A percentile compares a stretch with the other conserved stretches of the same genome.
Conservation (phyloP, 2,888 invertebrate genomes). For the Tetranychus piercei region DNA sequence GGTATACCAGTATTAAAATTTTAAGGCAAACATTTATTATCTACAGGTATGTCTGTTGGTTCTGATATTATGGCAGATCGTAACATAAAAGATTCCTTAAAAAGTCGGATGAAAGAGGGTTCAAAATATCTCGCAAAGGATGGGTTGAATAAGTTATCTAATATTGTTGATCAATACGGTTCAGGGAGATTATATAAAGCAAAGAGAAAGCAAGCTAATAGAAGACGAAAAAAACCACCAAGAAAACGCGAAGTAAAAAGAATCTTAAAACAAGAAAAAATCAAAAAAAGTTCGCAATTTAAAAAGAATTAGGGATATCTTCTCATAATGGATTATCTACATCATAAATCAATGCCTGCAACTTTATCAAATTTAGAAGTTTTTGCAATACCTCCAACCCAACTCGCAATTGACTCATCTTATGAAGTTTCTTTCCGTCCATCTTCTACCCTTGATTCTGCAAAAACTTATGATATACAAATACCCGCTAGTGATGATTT, state of each 20-base stretch:
- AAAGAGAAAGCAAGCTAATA: background rate
- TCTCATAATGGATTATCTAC: conserved; percentile 2
- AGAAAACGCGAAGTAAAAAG: no score
- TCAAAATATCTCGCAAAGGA: background rate
- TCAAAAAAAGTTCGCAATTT: background rate
- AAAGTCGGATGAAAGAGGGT: background rate
- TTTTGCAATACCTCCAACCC: background rate
- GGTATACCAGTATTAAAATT: background rate
- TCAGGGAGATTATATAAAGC: background rate
- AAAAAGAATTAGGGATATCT: background rate
- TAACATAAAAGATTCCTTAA: background rate
- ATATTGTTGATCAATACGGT: background rate
- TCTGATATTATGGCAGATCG: background rate
- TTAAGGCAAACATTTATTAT: background rate
- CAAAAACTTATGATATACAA: background rate
- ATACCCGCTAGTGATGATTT: conserved; percentile 2
- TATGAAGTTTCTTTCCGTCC: background rate
- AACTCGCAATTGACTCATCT: background rate
- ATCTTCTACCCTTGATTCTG: background rate
- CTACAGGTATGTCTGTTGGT: background rate
- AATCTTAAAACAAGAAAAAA: background rate
- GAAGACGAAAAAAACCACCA: no score
- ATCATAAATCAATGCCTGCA: background rate
- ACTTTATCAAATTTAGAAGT: background rate
- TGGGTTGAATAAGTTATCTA: background rate